A percentile compares a stretch with the other conserved stretches of the same genome.
Evolutionary conservation across 2,888 invertebrate genomes (phyloP).

Genomic region (Troides helena): DNA sequence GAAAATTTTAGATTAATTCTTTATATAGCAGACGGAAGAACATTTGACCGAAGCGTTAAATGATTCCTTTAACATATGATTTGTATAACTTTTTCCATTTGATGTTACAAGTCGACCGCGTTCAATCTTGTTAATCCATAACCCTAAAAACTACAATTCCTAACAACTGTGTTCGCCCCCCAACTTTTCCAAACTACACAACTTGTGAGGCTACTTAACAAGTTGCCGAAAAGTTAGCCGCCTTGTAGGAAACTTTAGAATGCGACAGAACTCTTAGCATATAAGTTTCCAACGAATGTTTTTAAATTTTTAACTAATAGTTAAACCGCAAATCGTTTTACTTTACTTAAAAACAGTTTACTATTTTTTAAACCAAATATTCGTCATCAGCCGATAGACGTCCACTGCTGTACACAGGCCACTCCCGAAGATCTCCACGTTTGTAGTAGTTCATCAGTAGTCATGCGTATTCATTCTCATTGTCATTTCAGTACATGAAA

Average conservation of each 20-base stretch:
- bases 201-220: constrained; percentile 8
- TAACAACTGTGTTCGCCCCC: neutral
- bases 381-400: too few species aligned
- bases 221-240: neutral
- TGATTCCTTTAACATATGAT: too few species aligned
- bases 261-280: constrained; percentile 6
- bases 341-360: neutral
- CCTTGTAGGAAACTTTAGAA: neutral
- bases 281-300: neutral
- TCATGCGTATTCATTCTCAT: too few species aligned
- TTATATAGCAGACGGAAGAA: too few species aligned
- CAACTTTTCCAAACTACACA: neutral
- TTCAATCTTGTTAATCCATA: neutral
- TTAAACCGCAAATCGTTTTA: neutral
- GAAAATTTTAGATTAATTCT: too few species aligned
- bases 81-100: neutral
- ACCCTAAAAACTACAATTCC: neutral
- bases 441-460: too few species aligned
- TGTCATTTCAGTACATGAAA: too few species aligned
- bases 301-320: neutral
- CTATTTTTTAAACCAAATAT: too few species aligned
- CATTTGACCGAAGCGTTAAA: too few species aligned
- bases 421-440: too few species aligned
- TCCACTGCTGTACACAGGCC: too few species aligned
- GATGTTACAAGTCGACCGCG: neutral